These are phyloP conservation scores for Orthosia gracilis DNA, from an alignment of 2,888 invertebrate species.

Conservation along the genomic window DNA sequence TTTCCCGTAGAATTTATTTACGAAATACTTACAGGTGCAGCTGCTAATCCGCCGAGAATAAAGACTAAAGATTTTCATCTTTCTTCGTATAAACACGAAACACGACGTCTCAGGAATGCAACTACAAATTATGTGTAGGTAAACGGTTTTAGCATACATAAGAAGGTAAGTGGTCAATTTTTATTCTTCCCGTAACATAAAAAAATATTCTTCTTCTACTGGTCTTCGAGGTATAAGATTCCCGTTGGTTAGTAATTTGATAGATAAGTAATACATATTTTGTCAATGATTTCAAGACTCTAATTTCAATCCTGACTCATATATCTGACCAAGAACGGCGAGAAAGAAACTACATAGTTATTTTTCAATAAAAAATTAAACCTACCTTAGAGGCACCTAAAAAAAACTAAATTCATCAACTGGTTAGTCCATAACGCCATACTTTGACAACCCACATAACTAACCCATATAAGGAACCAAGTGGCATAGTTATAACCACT, in stretches of 20 bases:
- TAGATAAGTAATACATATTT: too few species aligned
- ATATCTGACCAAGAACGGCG: neutral
- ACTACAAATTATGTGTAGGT: conserved; percentile 8
- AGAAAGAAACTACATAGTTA: neutral
- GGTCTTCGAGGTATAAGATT: neutral
- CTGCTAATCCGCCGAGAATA: conserved; percentile 16
- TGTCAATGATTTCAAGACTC: neutral
- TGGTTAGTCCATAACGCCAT: conserved; percentile 28
- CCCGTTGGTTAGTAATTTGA: neutral
- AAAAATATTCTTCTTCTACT: too few species aligned
- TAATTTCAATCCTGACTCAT: neutral
- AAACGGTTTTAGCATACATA: conserved; percentile 45
- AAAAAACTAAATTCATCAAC: conserved; percentile 32
- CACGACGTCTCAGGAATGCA: conserved; percentile 16
- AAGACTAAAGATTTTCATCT: conserved; percentile 13
- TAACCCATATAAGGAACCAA: conserved; percentile 2
- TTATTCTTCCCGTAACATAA: conserved; percentile 12
- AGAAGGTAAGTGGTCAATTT: conserved; percentile 18
- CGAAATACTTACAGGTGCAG: conserved; percentile 1
- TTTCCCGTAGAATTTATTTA: neutral
- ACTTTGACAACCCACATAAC: conserved; percentile 45
- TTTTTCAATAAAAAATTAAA: neutral
- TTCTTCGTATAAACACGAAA: conserved; percentile 10
- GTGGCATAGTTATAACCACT: neutral
- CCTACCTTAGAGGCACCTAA: neutral